A percentile compares a stretch with the other conserved stretches of the same genome.
Evolutionary conservation across 2,888 invertebrate genomes (phyloP).

Genomic region (Molanna angustata): DNA sequence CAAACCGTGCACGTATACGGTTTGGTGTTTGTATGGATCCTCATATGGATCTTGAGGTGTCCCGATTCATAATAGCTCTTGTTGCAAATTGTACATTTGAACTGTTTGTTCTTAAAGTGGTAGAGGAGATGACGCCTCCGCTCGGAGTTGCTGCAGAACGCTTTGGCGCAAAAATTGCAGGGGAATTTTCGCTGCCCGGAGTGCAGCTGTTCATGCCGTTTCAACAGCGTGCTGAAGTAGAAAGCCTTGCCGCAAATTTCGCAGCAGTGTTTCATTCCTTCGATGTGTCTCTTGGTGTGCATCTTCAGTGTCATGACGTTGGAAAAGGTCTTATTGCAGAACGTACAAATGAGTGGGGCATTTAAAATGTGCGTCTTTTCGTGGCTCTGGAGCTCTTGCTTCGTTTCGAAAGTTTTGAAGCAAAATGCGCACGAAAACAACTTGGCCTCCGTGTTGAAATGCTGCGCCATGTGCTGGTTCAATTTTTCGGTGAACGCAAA

Average conservation of each 20-base stretch:
- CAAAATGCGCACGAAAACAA: constrained; percentile 34
- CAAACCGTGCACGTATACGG: constrained; percentile 39
- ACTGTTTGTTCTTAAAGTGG: constrained; percentile 39
- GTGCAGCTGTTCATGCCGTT: constrained; percentile 39
- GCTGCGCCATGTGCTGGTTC: constrained; percentile 24
- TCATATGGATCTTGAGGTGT: constrained; percentile 40
- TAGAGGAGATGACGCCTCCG: constrained; percentile 39
- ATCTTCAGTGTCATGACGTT: constrained; percentile 38
- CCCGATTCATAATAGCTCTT: constrained; percentile 41
- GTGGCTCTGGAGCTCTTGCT: constrained; percentile 35
- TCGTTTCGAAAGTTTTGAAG: constrained; percentile 34
- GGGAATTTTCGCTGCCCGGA: constrained; percentile 37
- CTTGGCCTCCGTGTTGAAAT: neutral
- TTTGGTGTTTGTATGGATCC: constrained; percentile 40
- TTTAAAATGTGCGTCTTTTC: constrained; percentile 34
- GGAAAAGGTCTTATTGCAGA: constrained; percentile 38
- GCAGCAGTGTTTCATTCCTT: constrained; percentile 37
- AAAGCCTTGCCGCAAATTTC: constrained; percentile 38
- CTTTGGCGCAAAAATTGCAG: constrained; percentile 38
- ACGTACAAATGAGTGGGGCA: constrained; percentile 34
- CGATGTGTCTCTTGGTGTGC: constrained; percentile 38
- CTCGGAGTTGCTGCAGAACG: constrained; percentile 39
- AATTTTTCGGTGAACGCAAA: constrained; percentile 31
- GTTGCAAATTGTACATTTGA: constrained; percentile 37
- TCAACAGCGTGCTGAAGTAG: constrained; percentile 38